Conservation (phyloP, 2,888 invertebrate genomes). For the Gerris lacustris region DNA sequence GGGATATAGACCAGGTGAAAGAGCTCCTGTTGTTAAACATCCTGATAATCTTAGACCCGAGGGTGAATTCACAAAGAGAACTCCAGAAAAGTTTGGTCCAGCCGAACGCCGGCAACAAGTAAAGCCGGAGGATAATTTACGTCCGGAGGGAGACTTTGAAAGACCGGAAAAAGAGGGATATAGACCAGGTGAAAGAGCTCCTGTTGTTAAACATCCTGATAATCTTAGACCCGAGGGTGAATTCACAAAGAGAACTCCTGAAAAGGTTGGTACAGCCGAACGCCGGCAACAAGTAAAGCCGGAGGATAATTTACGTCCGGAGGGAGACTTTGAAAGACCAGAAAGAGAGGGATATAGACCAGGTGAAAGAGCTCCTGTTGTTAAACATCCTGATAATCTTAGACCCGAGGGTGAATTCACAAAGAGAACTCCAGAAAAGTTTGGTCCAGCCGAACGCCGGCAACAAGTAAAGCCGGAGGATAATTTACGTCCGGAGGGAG, state of each 20-base stretch:
- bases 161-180: constrained; percentile 29
- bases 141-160: constrained; percentile 46
- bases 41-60: constrained; percentile 37
- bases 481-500: constrained; percentile 45
- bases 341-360: constrained; percentile 34
- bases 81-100: constrained; percentile 33
- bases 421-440: constrained; percentile 38
- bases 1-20: constrained; percentile 26
- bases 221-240: constrained; percentile 40
- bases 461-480: constrained; percentile 38
- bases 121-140: constrained; percentile 44
- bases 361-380: constrained; percentile 39
- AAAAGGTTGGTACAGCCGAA: constrained; percentile 30
- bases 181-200: constrained; percentile 38
- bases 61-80: constrained; percentile 41
- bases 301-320: constrained; percentile 43
- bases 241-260: constrained; percentile 40
- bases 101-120: constrained; percentile 42
- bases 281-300: constrained; percentile 33
- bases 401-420: constrained; percentile 42
- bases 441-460: constrained; percentile 28
- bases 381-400: constrained; percentile 40
- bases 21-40: constrained; percentile 34
- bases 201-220: constrained; percentile 35
- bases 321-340: constrained; percentile 42